These are phyloP conservation scores for Hyperoplus lanceolatus DNA, from an alignment of 2,797 vertebrate genomes.

Conservation along the genomic window DNA sequence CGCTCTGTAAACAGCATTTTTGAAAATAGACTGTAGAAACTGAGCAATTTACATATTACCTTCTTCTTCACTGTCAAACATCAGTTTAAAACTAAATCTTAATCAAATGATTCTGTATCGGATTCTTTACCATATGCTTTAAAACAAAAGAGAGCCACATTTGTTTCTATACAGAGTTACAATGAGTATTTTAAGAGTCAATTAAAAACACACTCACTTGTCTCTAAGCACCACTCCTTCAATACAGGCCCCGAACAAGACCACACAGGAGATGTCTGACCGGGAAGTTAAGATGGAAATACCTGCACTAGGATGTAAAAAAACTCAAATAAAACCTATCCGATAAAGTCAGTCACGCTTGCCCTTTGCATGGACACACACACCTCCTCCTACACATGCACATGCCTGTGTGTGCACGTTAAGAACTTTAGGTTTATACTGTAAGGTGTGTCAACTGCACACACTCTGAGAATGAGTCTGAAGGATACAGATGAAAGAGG, in stretches of 20 bases:
- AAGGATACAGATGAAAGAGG: constrained; percentile 97
- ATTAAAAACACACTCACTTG: constrained; percentile 86
- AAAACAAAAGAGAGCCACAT: background rate
- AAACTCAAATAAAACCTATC: background rate
- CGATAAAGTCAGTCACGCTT: background rate
- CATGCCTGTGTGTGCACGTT: background rate
- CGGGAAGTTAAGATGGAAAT: constrained; percentile 80
- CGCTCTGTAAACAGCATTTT: background rate
- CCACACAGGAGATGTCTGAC: constrained; percentile 93
- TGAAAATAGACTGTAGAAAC: background rate
- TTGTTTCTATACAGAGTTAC: background rate
- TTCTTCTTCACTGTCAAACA: background rate
- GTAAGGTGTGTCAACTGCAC: background rate
- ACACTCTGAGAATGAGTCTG: fast-evolving
- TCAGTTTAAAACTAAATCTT: background rate
- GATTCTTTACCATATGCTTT: too few relatives aligned
- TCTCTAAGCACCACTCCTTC: constrained; percentile 95
- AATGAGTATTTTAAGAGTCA: background rate
- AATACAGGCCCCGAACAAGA: constrained; percentile 95
- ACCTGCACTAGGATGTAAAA: background rate
- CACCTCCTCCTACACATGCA: background rate
- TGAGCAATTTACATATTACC: background rate
- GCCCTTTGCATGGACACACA: background rate
- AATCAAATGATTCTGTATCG: background rate
- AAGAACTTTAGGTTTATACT: background rate